Conservation (phyloP, 92 coral and sea anemone species). For the Virgularia gustaviana region DNA sequence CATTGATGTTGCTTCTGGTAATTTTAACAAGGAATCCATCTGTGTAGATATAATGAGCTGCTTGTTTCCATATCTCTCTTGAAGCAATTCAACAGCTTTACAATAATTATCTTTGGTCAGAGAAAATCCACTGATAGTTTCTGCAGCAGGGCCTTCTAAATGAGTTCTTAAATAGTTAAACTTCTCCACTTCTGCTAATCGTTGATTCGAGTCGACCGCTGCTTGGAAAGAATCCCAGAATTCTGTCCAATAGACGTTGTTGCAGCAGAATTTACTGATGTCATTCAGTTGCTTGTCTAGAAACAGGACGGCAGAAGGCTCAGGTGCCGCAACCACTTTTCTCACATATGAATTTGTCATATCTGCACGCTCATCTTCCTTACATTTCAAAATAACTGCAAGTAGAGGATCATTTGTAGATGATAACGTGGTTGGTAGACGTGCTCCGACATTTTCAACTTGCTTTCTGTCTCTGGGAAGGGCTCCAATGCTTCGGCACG, state of each 20-base stretch:
- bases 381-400: constrained; percentile 19
- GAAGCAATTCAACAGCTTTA: constrained; percentile 26
- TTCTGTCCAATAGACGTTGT: constrained; percentile 38
- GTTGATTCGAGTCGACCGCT: constrained; percentile 13
- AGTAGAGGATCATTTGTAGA: background rate
- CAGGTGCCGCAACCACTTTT: constrained; percentile 49
- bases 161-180: constrained; percentile 17
- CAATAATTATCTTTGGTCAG: constrained; percentile 26
- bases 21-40: constrained; percentile 12
- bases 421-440: background rate
- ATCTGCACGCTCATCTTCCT: constrained; percentile 38
- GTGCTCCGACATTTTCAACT: background rate
- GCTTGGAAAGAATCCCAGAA: constrained; percentile 42
- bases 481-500: constrained; percentile 1
- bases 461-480: background rate
- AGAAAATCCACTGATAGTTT: constrained; percentile 38
- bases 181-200: constrained; percentile 11
- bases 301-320: constrained; percentile 41
- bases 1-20: constrained; percentile 25
- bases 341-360: constrained; percentile 38
- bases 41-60: constrained; percentile 12
- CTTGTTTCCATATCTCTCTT: constrained; percentile 26
- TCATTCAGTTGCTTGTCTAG: constrained; percentile 44
- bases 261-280: constrained; percentile 32
- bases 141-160: constrained; percentile 37